Evolutionary conservation across 2,888 invertebrate genomes (phyloP).

Genomic region (Dorcus hopei): DNA sequence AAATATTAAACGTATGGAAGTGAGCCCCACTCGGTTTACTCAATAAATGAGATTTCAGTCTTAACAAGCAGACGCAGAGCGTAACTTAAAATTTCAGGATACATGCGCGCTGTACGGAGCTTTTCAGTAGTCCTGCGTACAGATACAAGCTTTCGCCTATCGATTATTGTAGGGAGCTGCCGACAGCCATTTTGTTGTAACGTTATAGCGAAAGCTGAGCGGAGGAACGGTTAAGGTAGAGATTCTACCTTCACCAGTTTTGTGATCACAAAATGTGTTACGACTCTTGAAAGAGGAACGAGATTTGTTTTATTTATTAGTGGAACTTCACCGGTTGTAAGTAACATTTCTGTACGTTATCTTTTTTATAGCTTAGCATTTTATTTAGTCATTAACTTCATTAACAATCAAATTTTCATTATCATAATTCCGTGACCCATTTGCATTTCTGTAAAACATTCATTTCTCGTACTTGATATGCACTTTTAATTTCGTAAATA

Average conservation of each 20-base stretch:
- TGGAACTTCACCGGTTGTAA: slow-evolving; percentile 2
- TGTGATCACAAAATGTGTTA: slow-evolving; percentile 28
- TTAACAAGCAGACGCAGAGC: neutral
- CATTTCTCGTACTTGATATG: too few relatives aligned
- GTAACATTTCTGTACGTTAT: neutral
- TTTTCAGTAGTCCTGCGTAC: slow-evolving; percentile 38
- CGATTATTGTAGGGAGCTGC: slow-evolving; percentile 45
- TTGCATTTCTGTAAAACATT: too few relatives aligned
- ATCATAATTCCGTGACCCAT: neutral
- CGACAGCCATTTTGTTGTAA: slow-evolving; percentile 41
- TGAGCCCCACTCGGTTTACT: neutral
- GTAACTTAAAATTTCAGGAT: slow-evolving; percentile 15
- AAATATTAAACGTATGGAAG: too few relatives aligned
- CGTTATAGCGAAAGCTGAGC: slow-evolving; percentile 24
- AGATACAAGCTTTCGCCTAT: slow-evolving; percentile 33
- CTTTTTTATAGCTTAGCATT: too few relatives aligned
- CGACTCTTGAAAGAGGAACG: slow-evolving; percentile 26
- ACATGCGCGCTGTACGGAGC: slow-evolving; percentile 23
- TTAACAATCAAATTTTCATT: neutral
- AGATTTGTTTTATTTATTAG: slow-evolving; percentile 9
- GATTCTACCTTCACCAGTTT: slow-evolving; percentile 10
- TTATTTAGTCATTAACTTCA: neutral
- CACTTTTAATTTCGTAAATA: too few relatives aligned
- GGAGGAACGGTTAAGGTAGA: slow-evolving; percentile 21
- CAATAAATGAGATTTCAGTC: slow-evolving; percentile 11